A percentile compares a stretch with the other conserved stretches of the same genome.
Conservation (phyloP, 2,797 vertebrate species). For the Masticophis lateralis region DNA sequence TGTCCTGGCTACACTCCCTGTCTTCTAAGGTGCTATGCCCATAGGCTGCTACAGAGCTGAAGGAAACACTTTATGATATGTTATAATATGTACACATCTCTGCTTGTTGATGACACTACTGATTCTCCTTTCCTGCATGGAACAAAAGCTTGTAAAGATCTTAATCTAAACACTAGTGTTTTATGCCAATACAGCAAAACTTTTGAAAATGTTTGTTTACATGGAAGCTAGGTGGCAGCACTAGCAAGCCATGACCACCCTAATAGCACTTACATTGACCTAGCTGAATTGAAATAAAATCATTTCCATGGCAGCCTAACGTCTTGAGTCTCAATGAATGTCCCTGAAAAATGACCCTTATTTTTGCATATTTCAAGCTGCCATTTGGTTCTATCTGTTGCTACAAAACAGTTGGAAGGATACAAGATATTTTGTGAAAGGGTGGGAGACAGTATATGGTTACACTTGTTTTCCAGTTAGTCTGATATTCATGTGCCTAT, state of each 20-base stretch:
- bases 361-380: neutral
- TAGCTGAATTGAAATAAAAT: neutral
- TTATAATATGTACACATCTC: too few relatives aligned
- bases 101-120: neutral
- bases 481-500: neutral
- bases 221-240: conserved; percentile 21
- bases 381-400: neutral
- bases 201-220: neutral
- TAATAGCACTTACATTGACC: neutral
- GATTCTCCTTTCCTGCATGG: neutral
- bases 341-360: neutral
- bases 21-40: neutral
- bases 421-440: neutral
- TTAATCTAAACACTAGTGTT: neutral
- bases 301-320: neutral
- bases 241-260: conserved; percentile 1
- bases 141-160: neutral
- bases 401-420: neutral
- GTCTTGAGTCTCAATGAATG: neutral
- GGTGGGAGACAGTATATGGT: neutral
- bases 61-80: neutral
- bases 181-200: neutral
- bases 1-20: neutral
- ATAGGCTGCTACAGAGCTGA: neutral
- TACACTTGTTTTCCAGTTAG: neutral